Base-by-base conservation (phyloP, 2,888 invertebrate genomes). In the Drosophila mettleri region DNA sequence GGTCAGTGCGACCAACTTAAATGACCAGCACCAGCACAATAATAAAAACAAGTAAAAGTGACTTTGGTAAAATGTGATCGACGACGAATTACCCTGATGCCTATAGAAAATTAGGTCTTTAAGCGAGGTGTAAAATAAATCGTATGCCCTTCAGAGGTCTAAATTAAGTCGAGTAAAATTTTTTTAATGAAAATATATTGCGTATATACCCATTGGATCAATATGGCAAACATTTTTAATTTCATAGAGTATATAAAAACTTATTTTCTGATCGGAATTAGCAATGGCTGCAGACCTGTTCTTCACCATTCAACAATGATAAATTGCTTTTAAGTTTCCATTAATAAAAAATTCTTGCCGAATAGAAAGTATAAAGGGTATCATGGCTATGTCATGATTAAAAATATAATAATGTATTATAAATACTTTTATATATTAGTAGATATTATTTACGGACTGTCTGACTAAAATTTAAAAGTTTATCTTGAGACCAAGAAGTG, bases 271-370 rank as follows among this genome's bases (percentile, higher is more conserved):
- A 66, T 22, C 69, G 52, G 53, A 54, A 53, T 83, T 86, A 81
- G 74, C 69, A 77, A 80, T 66, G 70, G 66, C 60, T 59, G 58
- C 58, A 61, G 69, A 82, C 82, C 86, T 86, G 82, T 82, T 86
- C 69, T 67, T 64, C 53, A 69, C 59, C 65, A 68, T 46, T 66
- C 57, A 69, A 62, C 61, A 55, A 66, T 72, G 82, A 82, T 77
- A 83, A 83, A 83, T 82, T 77, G 65, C 69, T 52, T 61, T 46
- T 60, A 34, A 58, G 41, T 52, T 60, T 77, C 22, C 55, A 70
- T 66, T 74, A 59, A 66, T 80, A 57, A 8, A 20, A 20, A 48
- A 14, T 20, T 49, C 22, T 34, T 10, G 8, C 68, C 67, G 68
- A 61, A 72, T 63, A 63, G 45, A 81, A 39, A 60, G 18, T 41